These are phyloP conservation scores for Phoxinus dragarum DNA, from an alignment of 2,797 vertebrate genomes.

Conservation along the genomic window DNA sequence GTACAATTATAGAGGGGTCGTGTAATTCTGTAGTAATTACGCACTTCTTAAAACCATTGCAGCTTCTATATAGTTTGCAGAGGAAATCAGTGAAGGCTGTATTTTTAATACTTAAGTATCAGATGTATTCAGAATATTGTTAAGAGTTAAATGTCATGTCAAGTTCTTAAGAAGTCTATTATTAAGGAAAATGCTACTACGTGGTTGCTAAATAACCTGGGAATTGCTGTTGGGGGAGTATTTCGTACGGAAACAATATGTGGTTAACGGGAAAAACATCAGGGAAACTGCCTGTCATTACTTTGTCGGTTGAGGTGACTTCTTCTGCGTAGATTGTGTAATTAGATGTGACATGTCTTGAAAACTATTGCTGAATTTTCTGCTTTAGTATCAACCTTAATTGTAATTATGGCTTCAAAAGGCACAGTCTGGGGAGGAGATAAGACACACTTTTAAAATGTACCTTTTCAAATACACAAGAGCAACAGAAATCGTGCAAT, in stretches of 20 bases:
- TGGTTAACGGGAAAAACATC: neutral
- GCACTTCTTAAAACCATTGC: conserved; percentile 6
- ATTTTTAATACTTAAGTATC: neutral
- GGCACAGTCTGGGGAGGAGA: neutral
- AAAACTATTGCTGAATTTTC: conserved; percentile 22
- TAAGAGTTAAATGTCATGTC: conserved; percentile 11
- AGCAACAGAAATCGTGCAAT: neutral
- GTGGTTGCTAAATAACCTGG: conserved; percentile 13
- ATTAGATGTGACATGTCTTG: conserved; percentile 15
- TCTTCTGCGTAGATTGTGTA: neutral
- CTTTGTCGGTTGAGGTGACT: conserved; percentile 5
- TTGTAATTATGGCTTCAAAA: conserved; percentile 17
- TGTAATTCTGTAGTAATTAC: conserved; percentile 22
- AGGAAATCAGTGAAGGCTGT: neutral
- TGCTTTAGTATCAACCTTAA: neutral
- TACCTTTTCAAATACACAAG: neutral
- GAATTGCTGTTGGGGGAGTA: neutral
- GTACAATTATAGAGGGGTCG: neutral
- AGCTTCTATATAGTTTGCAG: conserved; percentile 11
- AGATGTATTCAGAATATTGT: conserved; percentile 8
- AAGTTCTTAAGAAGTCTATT: neutral
- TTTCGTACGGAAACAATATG: neutral
- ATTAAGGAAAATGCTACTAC: conserved; percentile 13
- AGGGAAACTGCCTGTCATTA: conserved; percentile 11
- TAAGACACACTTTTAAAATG: conserved; percentile 3